These are phyloP conservation scores for Aphelinus atriplicis DNA, from an alignment of 1,140 invertebrate species.

Conservation along the genomic window DNA sequence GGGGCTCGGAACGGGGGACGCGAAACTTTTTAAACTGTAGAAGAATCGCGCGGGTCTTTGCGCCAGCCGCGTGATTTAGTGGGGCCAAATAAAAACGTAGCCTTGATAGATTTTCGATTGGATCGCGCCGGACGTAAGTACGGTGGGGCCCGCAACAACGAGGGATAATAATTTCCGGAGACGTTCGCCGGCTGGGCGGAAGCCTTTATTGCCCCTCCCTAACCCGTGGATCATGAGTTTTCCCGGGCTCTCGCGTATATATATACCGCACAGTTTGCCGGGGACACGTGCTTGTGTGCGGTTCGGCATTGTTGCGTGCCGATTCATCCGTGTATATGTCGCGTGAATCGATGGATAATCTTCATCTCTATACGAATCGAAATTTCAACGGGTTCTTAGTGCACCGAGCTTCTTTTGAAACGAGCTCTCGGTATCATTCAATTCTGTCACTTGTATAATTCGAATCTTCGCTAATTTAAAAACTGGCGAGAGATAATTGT, in stretches of 20 bases:
- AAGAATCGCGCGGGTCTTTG: slow-evolving; percentile 16
- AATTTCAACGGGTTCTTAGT: too few relatives aligned
- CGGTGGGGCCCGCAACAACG: neutral
- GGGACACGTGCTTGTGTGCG: too few relatives aligned
- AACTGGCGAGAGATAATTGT: too few relatives aligned
- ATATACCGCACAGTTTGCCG: too few relatives aligned
- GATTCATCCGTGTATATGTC: too few relatives aligned
- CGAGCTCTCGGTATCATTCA: too few relatives aligned
- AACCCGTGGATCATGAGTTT: neutral
- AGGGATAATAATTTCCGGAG: slow-evolving; percentile 23
- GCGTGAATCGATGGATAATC: too few relatives aligned
- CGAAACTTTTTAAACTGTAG: slow-evolving; percentile 29
- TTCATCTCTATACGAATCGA: too few relatives aligned
- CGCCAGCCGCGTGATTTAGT: slow-evolving; percentile 9
- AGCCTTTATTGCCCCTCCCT: neutral
- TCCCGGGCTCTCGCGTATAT: neutral
- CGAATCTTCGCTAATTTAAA: too few relatives aligned
- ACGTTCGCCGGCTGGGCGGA: neutral
- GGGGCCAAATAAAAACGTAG: slow-evolving; percentile 6
- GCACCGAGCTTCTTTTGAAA: too few relatives aligned
- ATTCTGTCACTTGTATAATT: too few relatives aligned
- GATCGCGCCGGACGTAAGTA: neutral
- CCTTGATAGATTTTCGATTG: slow-evolving; percentile 32
- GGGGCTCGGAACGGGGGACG: neutral
- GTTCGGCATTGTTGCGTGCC: too few relatives aligned